Base-by-base conservation (phyloP, 1,140 invertebrate species). In the Melanaphis sacchari region DNA sequence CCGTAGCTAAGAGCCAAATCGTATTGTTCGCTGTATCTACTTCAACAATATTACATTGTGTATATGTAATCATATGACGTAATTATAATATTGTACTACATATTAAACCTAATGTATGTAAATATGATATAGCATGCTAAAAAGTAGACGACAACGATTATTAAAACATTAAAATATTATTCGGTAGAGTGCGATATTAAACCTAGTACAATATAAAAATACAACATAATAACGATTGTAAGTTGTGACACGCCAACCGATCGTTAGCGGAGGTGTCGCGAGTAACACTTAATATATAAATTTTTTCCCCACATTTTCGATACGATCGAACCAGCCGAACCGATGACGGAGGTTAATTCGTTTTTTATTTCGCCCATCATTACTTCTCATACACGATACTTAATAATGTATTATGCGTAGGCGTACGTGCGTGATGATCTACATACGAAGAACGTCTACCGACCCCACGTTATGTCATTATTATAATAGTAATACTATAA, bases 251-350 rank as follows among this genome's bases (percentile, higher is more conserved):
- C 90, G 90, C 90, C 90, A 91, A 91, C 90, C 52, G 52, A 66
- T 91, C 90, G 90, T 91, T 76, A 91, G 49, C 54, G n/a, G n/a
- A 91, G 90, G 54, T 66, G 90, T 91, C 52, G 89, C 59, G 59
- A n/a, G 15, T 18, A 76, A 76, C 59, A 76, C 59, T 76, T n/a
- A 66, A 66, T n/a, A n/a, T n/a, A 76, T 76, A 15, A 76, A 18
- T 76, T 76, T 36, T 59, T n/a, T 18, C 31, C 15, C 59, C 59
- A 4, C 59, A 18, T 76, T 76, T 76, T 76, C 59, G 59, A 76
- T 76, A n/a, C 59, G 59, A 76, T 76, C 59, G 31, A 76, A 76
- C 59, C 52, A 24, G 22, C 7, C 52, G 52, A 52, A 52, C 52
- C 59, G 59, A 76, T n/a, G 59, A 76, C 59, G 59, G 59, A 31